These are phyloP conservation scores for Pseudois nayaur DNA, from an alignment of 2,113 vertebrate species.

Conservation along the genomic window DNA sequence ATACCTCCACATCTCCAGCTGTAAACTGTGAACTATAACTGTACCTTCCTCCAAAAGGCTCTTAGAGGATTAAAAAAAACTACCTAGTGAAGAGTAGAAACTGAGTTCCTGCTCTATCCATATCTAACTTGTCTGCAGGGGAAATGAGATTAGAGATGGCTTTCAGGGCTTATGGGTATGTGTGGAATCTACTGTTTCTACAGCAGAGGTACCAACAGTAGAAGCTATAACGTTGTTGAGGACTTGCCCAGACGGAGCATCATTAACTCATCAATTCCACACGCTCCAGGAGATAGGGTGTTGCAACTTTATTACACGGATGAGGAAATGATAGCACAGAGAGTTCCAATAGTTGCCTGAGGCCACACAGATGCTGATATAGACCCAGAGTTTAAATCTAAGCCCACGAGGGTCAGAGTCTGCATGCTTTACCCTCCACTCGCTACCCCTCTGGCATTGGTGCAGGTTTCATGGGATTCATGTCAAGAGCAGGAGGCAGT, in stretches of 20 bases:
- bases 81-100: neutral
- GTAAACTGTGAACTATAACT: neutral
- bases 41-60: neutral
- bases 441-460: neutral
- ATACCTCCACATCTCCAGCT: neutral
- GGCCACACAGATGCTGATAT: neutral
- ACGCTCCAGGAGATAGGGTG: neutral
- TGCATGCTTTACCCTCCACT: neutral
- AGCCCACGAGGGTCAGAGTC: neutral
- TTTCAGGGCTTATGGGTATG: neutral
- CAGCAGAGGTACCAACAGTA: neutral
- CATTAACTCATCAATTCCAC: neutral
- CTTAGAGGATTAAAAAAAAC: neutral
- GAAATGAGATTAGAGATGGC: neutral
- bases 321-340: neutral
- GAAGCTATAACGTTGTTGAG: neutral
- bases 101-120: neutral
- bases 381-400: neutral
- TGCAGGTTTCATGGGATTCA: neutral
- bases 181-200: neutral
- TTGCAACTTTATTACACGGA: neutral
- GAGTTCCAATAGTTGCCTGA: neutral
- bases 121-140: neutral
- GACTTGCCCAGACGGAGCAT: neutral
- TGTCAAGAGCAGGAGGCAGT: neutral